These are phyloP conservation scores for Oryzaephilus surinamensis DNA, from an alignment of 1,140 invertebrate species.

Conservation along the genomic window DNA sequence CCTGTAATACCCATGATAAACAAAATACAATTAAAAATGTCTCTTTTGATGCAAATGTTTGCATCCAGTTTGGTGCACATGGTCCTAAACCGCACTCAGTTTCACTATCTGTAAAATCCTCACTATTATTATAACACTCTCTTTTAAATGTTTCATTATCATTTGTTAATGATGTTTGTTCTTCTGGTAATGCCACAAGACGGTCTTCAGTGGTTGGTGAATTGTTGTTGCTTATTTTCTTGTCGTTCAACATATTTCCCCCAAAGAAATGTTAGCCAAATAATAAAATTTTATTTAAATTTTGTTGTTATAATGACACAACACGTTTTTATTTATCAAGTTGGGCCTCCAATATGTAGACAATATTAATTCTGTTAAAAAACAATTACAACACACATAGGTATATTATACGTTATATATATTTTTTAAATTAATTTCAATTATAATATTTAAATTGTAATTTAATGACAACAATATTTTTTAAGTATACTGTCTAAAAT, in stretches of 20 bases:
- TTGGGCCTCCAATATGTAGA: no score
- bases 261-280: no score
- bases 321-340: no score
- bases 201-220: constrained; percentile 18
- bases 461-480: no score
- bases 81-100: constrained; percentile 59
- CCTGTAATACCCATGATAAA: constrained; percentile 79
- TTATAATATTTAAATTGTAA: no score
- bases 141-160: constrained; percentile 12
- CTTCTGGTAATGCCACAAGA: constrained; percentile 24
- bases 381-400: no score
- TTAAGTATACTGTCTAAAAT: no score
- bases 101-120: constrained; percentile 32
- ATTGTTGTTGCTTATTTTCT: constrained; percentile 22
- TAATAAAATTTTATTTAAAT: no score
- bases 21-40: constrained; percentile 81
- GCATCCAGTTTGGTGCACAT: constrained; percentile 57
- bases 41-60: constrained; percentile 76
- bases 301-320: no score
- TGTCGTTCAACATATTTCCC: constrained; percentile 16
- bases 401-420: no score
- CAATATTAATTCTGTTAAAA: no score
- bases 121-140: constrained; percentile 16
- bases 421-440: no score
- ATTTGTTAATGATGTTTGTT: constrained; percentile 22